Evolutionary conservation across 2,797 vertebrate species (phyloP).

Genomic region (Lacerta bilineata): DNA sequence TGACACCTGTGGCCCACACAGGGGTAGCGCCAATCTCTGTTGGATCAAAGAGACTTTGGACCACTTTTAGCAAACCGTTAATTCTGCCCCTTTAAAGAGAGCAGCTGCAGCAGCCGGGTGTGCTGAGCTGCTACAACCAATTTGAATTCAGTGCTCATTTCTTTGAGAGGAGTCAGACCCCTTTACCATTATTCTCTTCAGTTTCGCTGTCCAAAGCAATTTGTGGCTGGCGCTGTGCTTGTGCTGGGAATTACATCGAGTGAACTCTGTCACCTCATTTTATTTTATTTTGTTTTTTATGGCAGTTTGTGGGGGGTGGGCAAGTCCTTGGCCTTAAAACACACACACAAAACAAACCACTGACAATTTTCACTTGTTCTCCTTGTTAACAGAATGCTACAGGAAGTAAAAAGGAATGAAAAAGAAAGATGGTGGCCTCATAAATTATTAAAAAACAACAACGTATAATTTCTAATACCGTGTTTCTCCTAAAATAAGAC

Average conservation of each 20-base stretch:
- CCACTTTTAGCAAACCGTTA: fast-evolving
- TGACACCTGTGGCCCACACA: background rate
- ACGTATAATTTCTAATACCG: too few species aligned
- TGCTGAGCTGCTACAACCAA: fast-evolving
- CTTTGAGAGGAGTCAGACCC: background rate
- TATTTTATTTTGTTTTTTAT: conserved; percentile 22
- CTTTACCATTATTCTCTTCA: background rate
- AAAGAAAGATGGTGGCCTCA: background rate
- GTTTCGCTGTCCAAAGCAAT: background rate
- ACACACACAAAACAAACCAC: background rate
- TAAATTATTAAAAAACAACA: background rate
- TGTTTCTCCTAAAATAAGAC: too few species aligned
- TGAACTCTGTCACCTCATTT: conserved; percentile 12
- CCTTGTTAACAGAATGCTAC: background rate
- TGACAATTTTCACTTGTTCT: fast-evolving
- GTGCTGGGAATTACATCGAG: background rate
- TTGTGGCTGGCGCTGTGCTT: fast-evolving
- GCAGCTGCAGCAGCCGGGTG: fast-evolving
- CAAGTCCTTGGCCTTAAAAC: background rate
- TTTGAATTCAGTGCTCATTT: background rate
- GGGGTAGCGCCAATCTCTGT: background rate
- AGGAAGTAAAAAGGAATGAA: background rate
- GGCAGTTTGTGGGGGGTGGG: background rate
- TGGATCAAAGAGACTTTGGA: fast-evolving
- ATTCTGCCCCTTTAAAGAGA: conserved; percentile 3